Conservation (phyloP, 2,888 invertebrate species). For the Andrena hattorfiana region DNA sequence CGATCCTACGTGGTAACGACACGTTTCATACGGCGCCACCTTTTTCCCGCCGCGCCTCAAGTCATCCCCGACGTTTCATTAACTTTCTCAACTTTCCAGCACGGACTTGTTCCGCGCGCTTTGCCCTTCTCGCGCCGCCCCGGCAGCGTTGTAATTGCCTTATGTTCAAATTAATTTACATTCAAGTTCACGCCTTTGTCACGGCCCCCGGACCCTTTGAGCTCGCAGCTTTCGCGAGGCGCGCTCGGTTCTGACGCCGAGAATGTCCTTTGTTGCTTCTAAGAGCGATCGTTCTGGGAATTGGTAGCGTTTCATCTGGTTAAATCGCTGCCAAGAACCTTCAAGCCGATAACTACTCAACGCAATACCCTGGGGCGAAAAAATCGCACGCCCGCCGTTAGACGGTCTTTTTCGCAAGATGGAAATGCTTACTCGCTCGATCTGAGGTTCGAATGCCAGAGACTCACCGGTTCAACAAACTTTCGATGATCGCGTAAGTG, state of each 20-base stretch:
- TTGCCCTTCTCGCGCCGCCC: not conserved
- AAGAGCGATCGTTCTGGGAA: conserved; percentile 13
- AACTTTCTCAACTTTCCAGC: conserved; percentile 39
- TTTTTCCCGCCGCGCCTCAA: not conserved
- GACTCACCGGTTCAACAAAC: conserved; percentile 80
- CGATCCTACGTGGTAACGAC: conserved; percentile 37
- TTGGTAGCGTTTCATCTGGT: not conserved
- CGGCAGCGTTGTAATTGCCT: conserved; percentile 73
- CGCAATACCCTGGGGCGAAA: too few relatives aligned
- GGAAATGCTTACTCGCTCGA: not conserved
- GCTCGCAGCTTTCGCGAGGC: conserved; percentile 50
- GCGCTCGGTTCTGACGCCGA: conserved; percentile 11
- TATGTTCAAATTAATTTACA: conserved; percentile 81
- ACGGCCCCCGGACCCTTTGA: conserved; percentile 65
- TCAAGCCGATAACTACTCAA: too few relatives aligned
- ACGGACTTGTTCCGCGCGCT: conserved; percentile 27
- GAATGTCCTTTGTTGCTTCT: conserved; percentile 27
- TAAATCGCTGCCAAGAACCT: not conserved
- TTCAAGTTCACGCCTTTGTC: conserved; percentile 70
- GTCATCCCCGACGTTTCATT: conserved; percentile 47
- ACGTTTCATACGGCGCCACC: conserved; percentile 20
- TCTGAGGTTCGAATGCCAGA: not conserved
- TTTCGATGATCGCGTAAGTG: conserved; percentile 79
- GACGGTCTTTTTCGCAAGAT: not conserved
- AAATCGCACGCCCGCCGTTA: not conserved